Percentiles rank a stretch among this genome's conserved stretches.
These are phyloP conservation scores for Drosophila prosaltans DNA, from an alignment of 1,140 invertebrate genomes.

Conservation along the genomic window DNA sequence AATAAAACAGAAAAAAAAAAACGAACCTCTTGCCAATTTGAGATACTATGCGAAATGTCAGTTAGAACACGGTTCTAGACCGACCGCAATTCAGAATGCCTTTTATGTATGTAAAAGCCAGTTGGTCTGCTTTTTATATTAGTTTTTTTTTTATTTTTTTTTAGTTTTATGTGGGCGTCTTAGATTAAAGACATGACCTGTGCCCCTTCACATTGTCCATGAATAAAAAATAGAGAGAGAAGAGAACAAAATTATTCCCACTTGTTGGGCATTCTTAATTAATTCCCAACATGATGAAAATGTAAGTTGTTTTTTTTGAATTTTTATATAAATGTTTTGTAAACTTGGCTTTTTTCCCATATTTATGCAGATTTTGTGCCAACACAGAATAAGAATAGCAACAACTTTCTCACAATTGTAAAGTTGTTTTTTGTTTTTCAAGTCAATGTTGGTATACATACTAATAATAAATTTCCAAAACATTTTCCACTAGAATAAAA, in stretches of 20 bases:
- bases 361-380: conserved; percentile 30
- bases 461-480: conserved; percentile 14
- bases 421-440: background rate
- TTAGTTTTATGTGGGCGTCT: conserved; percentile 9
- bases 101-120: conserved; percentile 26
- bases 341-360: conserved; percentile 19
- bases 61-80: background rate
- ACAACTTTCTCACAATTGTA: conserved; percentile 59
- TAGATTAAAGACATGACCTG: conserved; percentile 23
- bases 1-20: conserved; percentile 3
- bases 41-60: conserved; percentile 41
- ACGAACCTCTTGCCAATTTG: conserved; percentile 19
- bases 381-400: conserved; percentile 32
- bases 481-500: conserved; percentile 41
- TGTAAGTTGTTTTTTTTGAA: conserved; percentile 23
- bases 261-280: background rate
- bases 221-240: background rate
- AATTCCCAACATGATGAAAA: conserved; percentile 17
- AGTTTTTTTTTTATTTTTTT: background rate
- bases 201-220: conserved; percentile 15
- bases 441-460: conserved; percentile 16
- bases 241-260: background rate
- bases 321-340: no score
- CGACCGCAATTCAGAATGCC: conserved; percentile 9
- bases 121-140: background rate